Evolutionary conservation across 2,888 invertebrate genomes (phyloP), one percentile per base, ranked within the genome.

Genomic region (Clostera curtula): DNA sequence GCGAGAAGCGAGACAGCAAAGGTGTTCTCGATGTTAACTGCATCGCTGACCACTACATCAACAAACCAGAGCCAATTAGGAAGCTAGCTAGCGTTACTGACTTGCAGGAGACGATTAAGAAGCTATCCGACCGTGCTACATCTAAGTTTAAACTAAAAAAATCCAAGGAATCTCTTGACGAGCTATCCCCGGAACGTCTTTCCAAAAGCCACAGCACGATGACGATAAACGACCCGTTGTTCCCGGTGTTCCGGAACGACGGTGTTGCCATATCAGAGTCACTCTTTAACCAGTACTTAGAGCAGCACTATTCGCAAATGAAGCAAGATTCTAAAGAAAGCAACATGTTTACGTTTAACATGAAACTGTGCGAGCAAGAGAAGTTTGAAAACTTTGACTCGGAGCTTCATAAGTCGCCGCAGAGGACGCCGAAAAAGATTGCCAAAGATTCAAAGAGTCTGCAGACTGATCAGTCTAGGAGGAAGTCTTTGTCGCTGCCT

Each of bases 221-320:
- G 57, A 92, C 93, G 0, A 92, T 93, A 27, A 88, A 90, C 21
- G 94, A 94, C 67, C 93, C 94, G 1, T 85, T 85, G 34, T 92
- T 89, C 77, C 93, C 93, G 0, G 88, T 92, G 11, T 92, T 93
- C 47, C 88, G 90, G 53, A 85, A 86, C 33, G 90, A 93, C 42
- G 93, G 93, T 0, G 86, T 89, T 24, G 89, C 90, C 3, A 89
- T 70, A 31, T 93, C 93, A 0, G 88, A 89, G 39, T 88, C 88
- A 4, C 73, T 93, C 1, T 92, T 91, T 60, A 88, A 90, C 45
- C 87, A 90, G 46, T 89, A 90, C 47, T 70, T 92, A 26, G 86
- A 89, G 19, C 87, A 88, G 39, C 89, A 91, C 46, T 89, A 89
- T 40, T 82, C 86, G 1, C 79, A 86, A 29, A 74, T 87, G 43